Percentiles rank a stretch among this genome's conserved stretches.
Conservation (phyloP, 2,797 vertebrate species). For the Apogon hyalosoma region DNA sequence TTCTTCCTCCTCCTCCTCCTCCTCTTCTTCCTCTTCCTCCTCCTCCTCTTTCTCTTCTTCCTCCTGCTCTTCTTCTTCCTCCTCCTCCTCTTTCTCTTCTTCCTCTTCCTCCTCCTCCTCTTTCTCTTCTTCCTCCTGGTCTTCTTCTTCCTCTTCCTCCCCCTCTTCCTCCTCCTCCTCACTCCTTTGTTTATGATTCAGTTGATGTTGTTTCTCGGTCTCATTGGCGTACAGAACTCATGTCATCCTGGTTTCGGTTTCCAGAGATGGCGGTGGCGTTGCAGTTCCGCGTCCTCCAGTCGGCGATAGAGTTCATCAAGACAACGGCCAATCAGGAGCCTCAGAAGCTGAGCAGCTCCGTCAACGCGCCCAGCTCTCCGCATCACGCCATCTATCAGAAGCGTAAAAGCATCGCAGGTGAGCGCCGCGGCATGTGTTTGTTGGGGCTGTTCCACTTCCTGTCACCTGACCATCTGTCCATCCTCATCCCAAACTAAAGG, state of each 20-base stretch:
- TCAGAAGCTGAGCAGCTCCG: conserved; percentile 81
- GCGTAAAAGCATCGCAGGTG: conserved; percentile 92
- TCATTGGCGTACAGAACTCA: too few species aligned
- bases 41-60: too few species aligned
- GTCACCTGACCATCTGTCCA: conserved; percentile 59
- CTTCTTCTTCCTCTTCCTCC: too few species aligned
- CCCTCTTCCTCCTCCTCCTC: too few species aligned
- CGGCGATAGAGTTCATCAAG: conserved; percentile 95
- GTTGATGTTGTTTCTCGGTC: not conserved
- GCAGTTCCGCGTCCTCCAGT: conserved; percentile 94
- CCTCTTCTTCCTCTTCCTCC: too few species aligned
- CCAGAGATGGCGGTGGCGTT: conserved; percentile 94
- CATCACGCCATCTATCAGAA: conserved; percentile 88
- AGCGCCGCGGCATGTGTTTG: conserved; percentile 53
- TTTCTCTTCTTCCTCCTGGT: too few species aligned
- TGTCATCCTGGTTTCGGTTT: not conserved
- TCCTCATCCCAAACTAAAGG: conserved; percentile 82
- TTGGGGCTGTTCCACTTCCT: conserved; percentile 6
- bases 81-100: too few species aligned
- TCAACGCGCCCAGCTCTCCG: conserved; percentile 72
- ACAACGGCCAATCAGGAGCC: conserved; percentile 91
- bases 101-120: too few species aligned
- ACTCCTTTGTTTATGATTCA: too few species aligned
- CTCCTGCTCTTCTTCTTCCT: too few species aligned
- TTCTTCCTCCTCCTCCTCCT: too few species aligned